phyloP scores from a whole-genome alignment of 2,113 vertebrate genomes.

The Poeciliopsis prolifica region DNA sequence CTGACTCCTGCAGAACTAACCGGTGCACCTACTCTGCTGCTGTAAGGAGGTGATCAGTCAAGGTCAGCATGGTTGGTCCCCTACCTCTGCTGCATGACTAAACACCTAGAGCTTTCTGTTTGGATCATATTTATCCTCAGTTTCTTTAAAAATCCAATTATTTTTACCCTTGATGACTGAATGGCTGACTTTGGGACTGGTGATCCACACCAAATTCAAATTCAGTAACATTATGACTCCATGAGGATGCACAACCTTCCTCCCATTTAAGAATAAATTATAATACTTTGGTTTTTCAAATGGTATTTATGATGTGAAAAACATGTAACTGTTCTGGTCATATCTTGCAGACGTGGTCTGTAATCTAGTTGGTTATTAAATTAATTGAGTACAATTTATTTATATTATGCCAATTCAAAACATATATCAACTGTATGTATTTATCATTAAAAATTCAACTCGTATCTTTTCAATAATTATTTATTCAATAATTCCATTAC shows the following conservation, averaged over 20 bases:
- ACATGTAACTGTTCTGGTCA: not conserved
- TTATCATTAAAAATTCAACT: not conserved
- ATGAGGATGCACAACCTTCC: not conserved
- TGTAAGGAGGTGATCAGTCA: slow-evolving; percentile 59
- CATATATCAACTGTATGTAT: not conserved
- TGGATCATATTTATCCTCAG: slow-evolving; percentile 41
- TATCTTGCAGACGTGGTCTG: not conserved
- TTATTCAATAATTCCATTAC: not conserved
- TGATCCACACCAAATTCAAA: slow-evolving; percentile 34
- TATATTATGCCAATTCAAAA: not conserved
- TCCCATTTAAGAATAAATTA: slow-evolving; percentile 5
- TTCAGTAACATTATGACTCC: slow-evolving; percentile 16
- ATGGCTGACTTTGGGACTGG: not conserved
- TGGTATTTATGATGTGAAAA: not conserved
- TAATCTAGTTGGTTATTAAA: too few species aligned
- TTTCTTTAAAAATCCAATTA: slow-evolving; percentile 52
- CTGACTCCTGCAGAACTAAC: slow-evolving; percentile 61
- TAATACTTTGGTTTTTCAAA: slow-evolving; percentile 3
- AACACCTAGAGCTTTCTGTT: slow-evolving; percentile 38
- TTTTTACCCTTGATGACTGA: slow-evolving; percentile 46
- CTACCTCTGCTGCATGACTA: slow-evolving; percentile 49
- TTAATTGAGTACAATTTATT: too few species aligned
- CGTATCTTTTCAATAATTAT: too few species aligned
- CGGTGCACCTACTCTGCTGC: slow-evolving; percentile 17
- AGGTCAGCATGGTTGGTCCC: slow-evolving; percentile 47